Evolutionary conservation across 2,888 invertebrate species (phyloP).

Genomic region (Orthonychiurus folsomi): DNA sequence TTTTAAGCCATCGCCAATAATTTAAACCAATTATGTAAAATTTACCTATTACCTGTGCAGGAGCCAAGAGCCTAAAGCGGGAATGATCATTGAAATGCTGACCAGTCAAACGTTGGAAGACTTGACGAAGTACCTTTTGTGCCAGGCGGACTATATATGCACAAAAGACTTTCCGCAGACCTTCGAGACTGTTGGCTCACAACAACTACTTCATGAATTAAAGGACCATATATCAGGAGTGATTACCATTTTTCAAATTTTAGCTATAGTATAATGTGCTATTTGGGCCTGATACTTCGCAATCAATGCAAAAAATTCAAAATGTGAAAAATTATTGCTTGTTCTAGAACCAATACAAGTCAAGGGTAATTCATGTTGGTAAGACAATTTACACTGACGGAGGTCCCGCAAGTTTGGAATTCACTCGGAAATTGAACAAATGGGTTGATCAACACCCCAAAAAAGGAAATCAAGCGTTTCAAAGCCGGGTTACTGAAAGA

Average conservation of each 20-base stretch:
- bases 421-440: not conserved
- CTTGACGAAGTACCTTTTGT: slow-evolving; percentile 64
- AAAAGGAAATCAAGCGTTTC: slow-evolving; percentile 48
- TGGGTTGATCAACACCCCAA: not conserved
- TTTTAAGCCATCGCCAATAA: too few relatives aligned
- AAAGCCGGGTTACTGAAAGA: slow-evolving; percentile 39
- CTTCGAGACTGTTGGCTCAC: too few relatives aligned
- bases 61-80: slow-evolving; percentile 25
- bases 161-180: too few relatives aligned
- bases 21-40: too few relatives aligned
- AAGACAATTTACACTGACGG: slow-evolving; percentile 51
- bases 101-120: slow-evolving; percentile 60
- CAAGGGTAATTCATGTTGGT: slow-evolving; percentile 67
- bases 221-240: too few relatives aligned
- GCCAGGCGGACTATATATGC: slow-evolving; percentile 56
- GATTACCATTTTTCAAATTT: too few relatives aligned
- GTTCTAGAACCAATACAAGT: slow-evolving; percentile 59
- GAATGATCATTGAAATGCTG: slow-evolving; percentile 53
- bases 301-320: slow-evolving; percentile 34
- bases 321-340: not conserved
- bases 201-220: too few relatives aligned
- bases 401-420: not conserved
- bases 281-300: too few relatives aligned
- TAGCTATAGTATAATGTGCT: too few relatives aligned
- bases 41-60: slow-evolving; percentile 5